Percentiles rank a stretch among this genome's conserved stretches.
These are phyloP conservation scores for Agrilus mali DNA, from an alignment of 2,888 invertebrate species.

Conservation along the genomic window DNA sequence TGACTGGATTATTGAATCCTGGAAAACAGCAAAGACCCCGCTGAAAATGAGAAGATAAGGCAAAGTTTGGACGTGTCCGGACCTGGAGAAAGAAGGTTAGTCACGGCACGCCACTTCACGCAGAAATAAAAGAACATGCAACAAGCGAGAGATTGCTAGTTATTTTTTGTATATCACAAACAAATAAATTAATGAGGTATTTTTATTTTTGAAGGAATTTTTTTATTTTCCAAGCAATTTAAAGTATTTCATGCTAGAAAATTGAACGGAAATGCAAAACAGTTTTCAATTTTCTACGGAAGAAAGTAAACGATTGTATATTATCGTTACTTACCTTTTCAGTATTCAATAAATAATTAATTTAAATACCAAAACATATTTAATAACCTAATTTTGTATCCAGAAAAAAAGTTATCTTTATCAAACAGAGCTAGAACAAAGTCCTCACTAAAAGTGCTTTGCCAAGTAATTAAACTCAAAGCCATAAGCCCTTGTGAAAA, in stretches of 20 bases:
- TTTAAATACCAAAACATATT: background rate
- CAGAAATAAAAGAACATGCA: constrained; percentile 21
- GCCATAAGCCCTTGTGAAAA: no score
- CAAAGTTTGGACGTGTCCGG: constrained; percentile 35
- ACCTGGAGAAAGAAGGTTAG: constrained; percentile 37
- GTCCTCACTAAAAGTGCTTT: no score
- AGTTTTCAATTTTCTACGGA: background rate
- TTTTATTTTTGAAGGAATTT: no score
- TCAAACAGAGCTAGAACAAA: no score
- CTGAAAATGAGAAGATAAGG: constrained; percentile 50
- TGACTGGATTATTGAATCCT: constrained; percentile 65
- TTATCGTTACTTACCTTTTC: background rate
- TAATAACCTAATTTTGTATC: no score
- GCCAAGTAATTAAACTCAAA: no score
- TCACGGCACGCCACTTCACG: constrained; percentile 37
- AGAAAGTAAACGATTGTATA: background rate
- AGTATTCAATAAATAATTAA: background rate
- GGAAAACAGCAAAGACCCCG: constrained; percentile 78
- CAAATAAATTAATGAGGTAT: no score
- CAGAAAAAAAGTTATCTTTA: no score
- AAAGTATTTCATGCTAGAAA: no score
- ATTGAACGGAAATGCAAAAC: constrained; percentile 2
- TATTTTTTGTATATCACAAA: no score
- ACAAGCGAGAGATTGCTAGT: constrained; percentile 1
- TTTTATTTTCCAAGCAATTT: no score